Evolutionary conservation across 2,113 vertebrate genomes (phyloP).

Genomic region (Hemicordylus capensis): DNA sequence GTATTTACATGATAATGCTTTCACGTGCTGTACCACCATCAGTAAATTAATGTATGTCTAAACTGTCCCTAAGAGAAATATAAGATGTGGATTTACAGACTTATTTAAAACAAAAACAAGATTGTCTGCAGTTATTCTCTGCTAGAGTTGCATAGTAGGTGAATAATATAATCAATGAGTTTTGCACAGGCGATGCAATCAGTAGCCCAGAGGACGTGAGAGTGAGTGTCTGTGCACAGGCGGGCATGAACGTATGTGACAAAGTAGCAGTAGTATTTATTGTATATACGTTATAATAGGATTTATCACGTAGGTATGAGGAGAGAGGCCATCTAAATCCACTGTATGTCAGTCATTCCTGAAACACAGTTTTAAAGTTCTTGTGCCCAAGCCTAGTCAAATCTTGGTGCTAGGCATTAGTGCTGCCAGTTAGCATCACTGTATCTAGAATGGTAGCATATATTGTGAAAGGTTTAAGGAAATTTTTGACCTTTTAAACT

Average conservation of each 20-base stretch:
- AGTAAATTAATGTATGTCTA: no score
- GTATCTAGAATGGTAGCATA: no score
- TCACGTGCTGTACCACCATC: neutral
- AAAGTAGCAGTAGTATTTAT: neutral
- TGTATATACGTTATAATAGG: neutral
- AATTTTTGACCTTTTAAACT: no score
- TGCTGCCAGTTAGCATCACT: neutral
- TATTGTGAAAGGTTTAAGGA: no score
- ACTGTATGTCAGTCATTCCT: neutral
- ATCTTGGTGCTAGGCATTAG: neutral
- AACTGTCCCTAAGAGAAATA: no score
- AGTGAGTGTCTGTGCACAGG: no score
- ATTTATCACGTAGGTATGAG: neutral
- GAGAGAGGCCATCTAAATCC: no score
- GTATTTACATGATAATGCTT: neutral
- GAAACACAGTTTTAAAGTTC: neutral
- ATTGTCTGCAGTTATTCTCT: neutral
- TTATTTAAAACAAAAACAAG: neutral
- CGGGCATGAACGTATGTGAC: no score
- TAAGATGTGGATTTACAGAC: neutral
- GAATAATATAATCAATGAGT: no score
- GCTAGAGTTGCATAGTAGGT: neutral
- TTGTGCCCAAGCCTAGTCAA: neutral
- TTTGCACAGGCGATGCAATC: neutral
- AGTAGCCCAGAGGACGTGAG: no score